A percentile compares a stretch with the other conserved stretches of the same genome.
Evolutionary conservation across 2,113 vertebrate species (phyloP).

Genomic region (Hucho hucho): DNA sequence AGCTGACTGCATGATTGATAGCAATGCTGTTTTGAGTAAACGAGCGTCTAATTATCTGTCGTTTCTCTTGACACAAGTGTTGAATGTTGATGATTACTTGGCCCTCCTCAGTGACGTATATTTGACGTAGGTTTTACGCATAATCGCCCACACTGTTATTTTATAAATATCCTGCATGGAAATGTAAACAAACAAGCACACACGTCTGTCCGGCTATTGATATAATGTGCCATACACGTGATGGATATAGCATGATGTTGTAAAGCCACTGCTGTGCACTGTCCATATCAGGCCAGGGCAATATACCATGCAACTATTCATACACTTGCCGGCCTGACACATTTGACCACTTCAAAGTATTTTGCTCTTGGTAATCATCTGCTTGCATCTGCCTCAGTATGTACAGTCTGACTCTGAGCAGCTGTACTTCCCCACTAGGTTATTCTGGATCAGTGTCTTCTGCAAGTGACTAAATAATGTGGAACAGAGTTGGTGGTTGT

Average conservation of each 20-base stretch:
- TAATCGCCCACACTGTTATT: neutral
- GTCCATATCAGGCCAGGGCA: neutral
- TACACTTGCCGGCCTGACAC: too few species aligned
- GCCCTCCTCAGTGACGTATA: conserved; percentile 1
- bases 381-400: too few species aligned
- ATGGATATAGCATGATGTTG: too few species aligned
- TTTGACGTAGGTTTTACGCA: conserved; percentile 4
- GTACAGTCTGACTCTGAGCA: too few species aligned
- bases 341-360: too few species aligned
- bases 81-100: neutral
- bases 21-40: neutral
- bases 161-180: neutral
- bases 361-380: too few species aligned
- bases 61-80: too few species aligned
- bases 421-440: too few species aligned
- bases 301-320: too few species aligned
- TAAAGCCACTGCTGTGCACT: neutral
- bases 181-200: conserved; percentile 6
- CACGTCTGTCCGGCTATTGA: neutral
- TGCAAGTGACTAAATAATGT: neutral
- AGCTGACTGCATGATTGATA: neutral
- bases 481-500: neutral
- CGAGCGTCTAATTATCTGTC: too few species aligned
- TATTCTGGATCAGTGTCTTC: neutral
- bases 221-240: neutral